Evolutionary conservation across 1,140 invertebrate species (phyloP), one percentile per base, ranked within the genome.

Genomic region (Zophobas morio): DNA sequence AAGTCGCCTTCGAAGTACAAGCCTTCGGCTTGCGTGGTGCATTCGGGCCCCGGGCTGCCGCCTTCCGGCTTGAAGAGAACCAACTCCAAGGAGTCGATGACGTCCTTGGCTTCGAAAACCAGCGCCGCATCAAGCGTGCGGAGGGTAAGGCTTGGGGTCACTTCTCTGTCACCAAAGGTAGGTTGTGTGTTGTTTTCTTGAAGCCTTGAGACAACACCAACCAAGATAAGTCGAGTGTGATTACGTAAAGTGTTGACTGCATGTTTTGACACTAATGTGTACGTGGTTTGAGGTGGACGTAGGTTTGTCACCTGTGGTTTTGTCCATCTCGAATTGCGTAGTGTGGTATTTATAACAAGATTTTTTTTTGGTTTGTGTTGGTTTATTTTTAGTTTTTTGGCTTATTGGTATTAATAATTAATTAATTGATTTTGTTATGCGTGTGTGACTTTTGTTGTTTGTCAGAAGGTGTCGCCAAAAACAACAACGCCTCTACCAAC

Each of bases 41-140:
- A 93, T 81, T 89, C 91, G 66, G 88, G 88, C 33, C 84, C 88
- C n/a, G 84, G 87, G 6, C 82, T 88, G 46, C 88, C 88, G 70
- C 84, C 88, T 32, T 87, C 90, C n/a, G 88, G 88, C 40, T 86
- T 94, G 20, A 89, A 91, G 60, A 92, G 93, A 81, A 90, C 92
- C 71, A 93, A 95, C 77, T 98, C 96, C 0, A 91, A 94, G 75
- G 96, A 96, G 83, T 96, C 96, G 71, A 89, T 97, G 74, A 92
- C 92, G 2, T 96, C 95, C 0, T 91, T 93, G 76, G 89, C 92
- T 78, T 92, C 91, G 37, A 89, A 92, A 54, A 91, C 91, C 70
- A 94, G 94, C 82, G 91, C 94, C 78, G 91, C 82, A 5, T 83
- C 82, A 34, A 77, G 74, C 47, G 75, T 71, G 37, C 77, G 84